Conservation (phyloP, 2,113 vertebrate species). For the Jaculus jaculus region DNA sequence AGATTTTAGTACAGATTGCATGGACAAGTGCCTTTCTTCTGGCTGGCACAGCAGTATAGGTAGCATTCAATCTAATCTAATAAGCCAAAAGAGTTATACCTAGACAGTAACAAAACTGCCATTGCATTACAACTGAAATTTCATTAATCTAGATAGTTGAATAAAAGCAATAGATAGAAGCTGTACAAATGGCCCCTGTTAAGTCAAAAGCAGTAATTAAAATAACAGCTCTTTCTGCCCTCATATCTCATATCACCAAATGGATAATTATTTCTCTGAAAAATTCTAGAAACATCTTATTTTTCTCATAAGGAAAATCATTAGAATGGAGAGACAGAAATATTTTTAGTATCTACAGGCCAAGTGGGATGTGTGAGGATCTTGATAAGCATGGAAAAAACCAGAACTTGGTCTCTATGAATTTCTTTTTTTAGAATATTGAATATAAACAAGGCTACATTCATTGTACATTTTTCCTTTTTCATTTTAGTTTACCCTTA, state of each 20-base stretch:
- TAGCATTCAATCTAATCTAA: not conserved
- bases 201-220: constrained; percentile 32
- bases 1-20: not conserved
- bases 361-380: not conserved
- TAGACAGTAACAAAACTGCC: not conserved
- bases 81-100: not conserved
- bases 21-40: not conserved
- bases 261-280: not conserved
- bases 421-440: not conserved
- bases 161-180: not conserved
- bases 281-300: constrained; percentile 14
- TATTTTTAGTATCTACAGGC: not conserved
- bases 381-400: constrained; percentile 2
- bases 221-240: not conserved
- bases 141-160: constrained; percentile 34
- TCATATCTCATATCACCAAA: not conserved
- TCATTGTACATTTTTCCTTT: not conserved
- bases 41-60: not conserved
- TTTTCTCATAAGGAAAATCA: constrained; percentile 6
- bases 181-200: not conserved
- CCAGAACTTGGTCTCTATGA: not conserved
- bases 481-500: constrained; percentile 20
- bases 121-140: not conserved
- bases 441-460: not conserved
- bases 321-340: not conserved